phyloP scores from a whole-genome alignment of 2,888 invertebrate genomes.

The Thymelicus acteon region DNA sequence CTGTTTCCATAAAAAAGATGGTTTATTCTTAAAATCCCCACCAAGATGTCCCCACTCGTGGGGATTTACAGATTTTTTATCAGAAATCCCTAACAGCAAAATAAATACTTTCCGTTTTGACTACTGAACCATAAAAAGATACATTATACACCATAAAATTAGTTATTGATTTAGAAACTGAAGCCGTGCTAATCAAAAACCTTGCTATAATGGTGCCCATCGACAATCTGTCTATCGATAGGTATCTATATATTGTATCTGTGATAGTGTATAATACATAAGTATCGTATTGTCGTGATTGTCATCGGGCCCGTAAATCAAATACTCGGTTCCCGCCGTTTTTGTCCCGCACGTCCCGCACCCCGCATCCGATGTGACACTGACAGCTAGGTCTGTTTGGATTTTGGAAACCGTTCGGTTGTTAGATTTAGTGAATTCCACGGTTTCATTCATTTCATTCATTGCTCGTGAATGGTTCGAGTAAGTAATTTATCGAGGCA shows the following conservation, averaged over 20 bases:
- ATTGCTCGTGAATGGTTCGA: not conserved
- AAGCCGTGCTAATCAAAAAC: no score
- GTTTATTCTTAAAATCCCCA: no score
- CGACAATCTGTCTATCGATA: constrained; percentile 9
- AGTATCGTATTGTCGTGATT: not conserved
- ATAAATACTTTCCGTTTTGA: no score
- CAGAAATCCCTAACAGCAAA: no score
- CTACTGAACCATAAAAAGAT: no score
- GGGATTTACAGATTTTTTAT: no score
- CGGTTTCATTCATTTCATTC: constrained; percentile 1
- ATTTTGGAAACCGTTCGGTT: constrained; percentile 11
- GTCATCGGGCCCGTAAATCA: constrained; percentile 23
- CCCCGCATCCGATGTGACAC: constrained; percentile 15
- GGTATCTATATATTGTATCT: not conserved
- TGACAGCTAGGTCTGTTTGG: constrained; percentile 20
- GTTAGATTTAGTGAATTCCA: constrained; percentile 3
- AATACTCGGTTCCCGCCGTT: constrained; percentile 18
- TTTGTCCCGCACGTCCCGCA: constrained; percentile 15
- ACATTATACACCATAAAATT: no score
- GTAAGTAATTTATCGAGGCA: constrained; percentile 6
- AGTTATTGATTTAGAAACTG: no score
- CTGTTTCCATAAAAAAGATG: no score
- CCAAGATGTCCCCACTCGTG: no score
- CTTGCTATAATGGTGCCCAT: not conserved
- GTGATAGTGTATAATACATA: no score